Evolutionary conservation across 2,113 vertebrate species (phyloP).

Genomic region (Micronycteris hirsuta): DNA sequence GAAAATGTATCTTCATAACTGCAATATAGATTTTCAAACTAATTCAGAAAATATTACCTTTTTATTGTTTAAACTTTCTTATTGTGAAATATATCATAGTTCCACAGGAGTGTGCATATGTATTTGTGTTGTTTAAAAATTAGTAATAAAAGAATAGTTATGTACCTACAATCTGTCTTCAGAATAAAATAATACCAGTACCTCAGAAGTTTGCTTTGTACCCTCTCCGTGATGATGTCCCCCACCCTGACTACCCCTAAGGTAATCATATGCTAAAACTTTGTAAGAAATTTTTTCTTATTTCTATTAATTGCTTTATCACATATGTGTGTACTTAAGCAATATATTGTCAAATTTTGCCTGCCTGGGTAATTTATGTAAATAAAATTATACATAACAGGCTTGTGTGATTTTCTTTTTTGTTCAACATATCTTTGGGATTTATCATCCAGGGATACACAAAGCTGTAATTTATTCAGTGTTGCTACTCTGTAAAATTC

Average conservation of each 20-base stretch:
- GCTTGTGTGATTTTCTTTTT: background rate
- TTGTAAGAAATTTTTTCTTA: background rate
- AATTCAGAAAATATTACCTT: slow-evolving; percentile 9
- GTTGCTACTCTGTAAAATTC: background rate
- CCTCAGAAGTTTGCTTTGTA: background rate
- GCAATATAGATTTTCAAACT: slow-evolving; percentile 27
- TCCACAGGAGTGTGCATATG: background rate
- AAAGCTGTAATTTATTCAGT: background rate
- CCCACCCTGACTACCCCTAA: background rate
- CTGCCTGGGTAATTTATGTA: background rate
- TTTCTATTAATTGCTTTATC: background rate
- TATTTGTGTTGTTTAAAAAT: background rate
- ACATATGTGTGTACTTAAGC: background rate
- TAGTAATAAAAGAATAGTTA: background rate
- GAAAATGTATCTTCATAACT: slow-evolving; percentile 27
- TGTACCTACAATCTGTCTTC: background rate
- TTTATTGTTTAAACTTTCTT: slow-evolving; percentile 15
- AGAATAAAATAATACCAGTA: background rate
- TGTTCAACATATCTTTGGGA: background rate
- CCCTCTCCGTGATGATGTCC: background rate
- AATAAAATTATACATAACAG: background rate
- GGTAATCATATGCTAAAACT: background rate
- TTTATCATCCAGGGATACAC: background rate
- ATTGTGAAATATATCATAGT: background rate
- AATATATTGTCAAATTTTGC: background rate